Evolutionary conservation across 1,140 invertebrate species (phyloP).

Genomic region (Ostrea denselamellosa): DNA sequence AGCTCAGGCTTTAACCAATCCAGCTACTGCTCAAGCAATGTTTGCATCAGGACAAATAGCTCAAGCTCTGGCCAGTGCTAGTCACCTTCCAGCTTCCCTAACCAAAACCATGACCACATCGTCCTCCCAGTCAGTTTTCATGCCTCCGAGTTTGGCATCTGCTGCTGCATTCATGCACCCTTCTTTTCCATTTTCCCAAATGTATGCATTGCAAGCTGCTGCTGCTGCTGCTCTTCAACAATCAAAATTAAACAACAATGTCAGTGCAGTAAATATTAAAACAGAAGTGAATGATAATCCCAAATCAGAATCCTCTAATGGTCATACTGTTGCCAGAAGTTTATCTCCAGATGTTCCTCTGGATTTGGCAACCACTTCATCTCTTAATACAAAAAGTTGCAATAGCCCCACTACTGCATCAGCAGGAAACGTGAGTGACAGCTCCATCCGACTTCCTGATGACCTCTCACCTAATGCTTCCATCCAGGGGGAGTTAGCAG

Average conservation of each 20-base stretch:
- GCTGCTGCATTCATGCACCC: constrained; percentile 27
- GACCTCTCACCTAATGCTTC: background rate
- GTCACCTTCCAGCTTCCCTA: constrained; percentile 6
- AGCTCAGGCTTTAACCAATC: background rate
- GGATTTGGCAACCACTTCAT: background rate
- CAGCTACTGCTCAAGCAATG: constrained; percentile 24
- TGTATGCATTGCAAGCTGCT: constrained; percentile 23
- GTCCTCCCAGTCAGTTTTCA: background rate
- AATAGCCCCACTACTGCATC: background rate
- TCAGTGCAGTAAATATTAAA: background rate
- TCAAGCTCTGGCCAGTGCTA: constrained; percentile 20
- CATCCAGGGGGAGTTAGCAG: background rate
- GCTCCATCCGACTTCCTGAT: constrained; percentile 7
- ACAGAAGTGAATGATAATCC: background rate
- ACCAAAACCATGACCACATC: background rate
- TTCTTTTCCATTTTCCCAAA: constrained; percentile 21
- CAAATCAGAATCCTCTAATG: background rate
- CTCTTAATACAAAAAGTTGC: background rate
- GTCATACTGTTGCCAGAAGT: background rate
- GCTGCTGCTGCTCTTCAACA: constrained; percentile 12
- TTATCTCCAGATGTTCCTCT: background rate
- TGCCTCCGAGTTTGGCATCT: background rate
- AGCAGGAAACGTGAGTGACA: background rate
- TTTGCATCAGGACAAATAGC: constrained; percentile 24
- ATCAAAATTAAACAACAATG: constrained; percentile 33